A percentile compares a stretch with the other conserved stretches of the same genome.
These are phyloP conservation scores for Rhabdornis inornatus DNA, from an alignment of 2,113 vertebrate genomes.

Conservation along the genomic window DNA sequence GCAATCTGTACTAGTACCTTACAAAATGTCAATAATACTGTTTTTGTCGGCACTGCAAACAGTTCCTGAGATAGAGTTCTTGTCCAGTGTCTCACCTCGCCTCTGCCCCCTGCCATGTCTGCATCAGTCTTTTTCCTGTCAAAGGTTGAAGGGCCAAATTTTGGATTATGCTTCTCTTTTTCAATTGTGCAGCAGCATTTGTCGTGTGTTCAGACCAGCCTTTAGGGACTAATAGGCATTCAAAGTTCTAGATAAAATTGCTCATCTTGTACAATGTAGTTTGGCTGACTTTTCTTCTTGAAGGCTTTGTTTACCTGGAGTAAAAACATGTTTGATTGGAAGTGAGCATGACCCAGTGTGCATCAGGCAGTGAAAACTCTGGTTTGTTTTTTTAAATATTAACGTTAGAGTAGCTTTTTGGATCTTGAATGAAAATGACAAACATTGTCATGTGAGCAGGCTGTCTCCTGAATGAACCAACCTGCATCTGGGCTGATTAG, in stretches of 20 bases:
- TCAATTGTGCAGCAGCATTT: background rate
- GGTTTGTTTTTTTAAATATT: background rate
- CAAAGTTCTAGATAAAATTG: background rate
- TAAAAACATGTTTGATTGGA: background rate
- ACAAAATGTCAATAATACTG: background rate
- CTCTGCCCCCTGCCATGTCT: background rate
- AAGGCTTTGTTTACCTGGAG: background rate
- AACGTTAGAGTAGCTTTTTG: background rate
- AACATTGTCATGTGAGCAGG: background rate
- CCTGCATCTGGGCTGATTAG: background rate
- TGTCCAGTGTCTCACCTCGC: rapidly evolving
- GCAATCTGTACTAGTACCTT: background rate
- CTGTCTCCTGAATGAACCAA: background rate
- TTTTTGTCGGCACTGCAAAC: background rate
- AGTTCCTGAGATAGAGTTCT: background rate
- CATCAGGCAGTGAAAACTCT: background rate
- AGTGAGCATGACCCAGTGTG: background rate
- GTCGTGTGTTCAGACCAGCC: background rate
- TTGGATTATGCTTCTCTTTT: background rate
- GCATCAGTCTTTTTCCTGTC: background rate
- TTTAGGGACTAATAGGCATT: background rate
- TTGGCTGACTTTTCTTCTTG: background rate
- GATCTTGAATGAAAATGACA: background rate
- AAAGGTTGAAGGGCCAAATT: background rate
- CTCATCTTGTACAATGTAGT: background rate